Base-by-base conservation (phyloP, 2,888 invertebrate species). In the Scaptomyza cyrtandrae region DNA sequence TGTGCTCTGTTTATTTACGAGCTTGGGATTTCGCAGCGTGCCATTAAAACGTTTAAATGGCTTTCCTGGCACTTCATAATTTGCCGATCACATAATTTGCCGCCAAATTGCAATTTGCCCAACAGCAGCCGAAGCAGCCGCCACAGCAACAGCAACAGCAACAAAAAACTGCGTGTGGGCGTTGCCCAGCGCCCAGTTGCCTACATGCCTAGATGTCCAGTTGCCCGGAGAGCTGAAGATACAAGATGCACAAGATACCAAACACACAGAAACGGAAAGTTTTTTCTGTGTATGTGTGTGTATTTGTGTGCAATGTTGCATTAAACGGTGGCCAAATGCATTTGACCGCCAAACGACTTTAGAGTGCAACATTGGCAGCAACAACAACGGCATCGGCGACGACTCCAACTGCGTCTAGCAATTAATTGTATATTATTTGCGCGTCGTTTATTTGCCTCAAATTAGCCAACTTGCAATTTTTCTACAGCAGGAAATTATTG, bases 51-150 rank as follows among this genome's bases (percentile, higher is more conserved):
- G 88, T 85, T 81, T 78, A 87, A 87, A 87, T 83, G 87, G 85
- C 72, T 87, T 88, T 76, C 69, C 81, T 88, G 85, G 87, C 86
- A 87, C 86, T 87, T 87, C 85, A 88, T 87, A 88, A 87, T 87
- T 88, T 85, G 75, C 83, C 77, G 83, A 84, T 86, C 88, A 88
- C 76, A 86, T 24, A 24, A 24, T 24, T 24, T 24, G 24, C 72
- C 76, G 85, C 78, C 81, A 85, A 81, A 78, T 72, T 69, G 74
- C 73, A 83, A 83, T 76, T 80, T 86, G 70, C 80, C 75, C 74
- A 66, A 56, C 71, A 69, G 72, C 56, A 48, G 16, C 48, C 35
- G 13, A 14, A 35, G 19, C 35, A n/a, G 14, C 27, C 5, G 27
- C 31, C 29, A 48, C 56, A 58, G 24, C 48, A 39, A 27, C 1